Evolutionary conservation across 2,113 vertebrate species (phyloP), one percentile per base, ranked within the genome.

Genomic region (Neopipo cinnamomea): DNA sequence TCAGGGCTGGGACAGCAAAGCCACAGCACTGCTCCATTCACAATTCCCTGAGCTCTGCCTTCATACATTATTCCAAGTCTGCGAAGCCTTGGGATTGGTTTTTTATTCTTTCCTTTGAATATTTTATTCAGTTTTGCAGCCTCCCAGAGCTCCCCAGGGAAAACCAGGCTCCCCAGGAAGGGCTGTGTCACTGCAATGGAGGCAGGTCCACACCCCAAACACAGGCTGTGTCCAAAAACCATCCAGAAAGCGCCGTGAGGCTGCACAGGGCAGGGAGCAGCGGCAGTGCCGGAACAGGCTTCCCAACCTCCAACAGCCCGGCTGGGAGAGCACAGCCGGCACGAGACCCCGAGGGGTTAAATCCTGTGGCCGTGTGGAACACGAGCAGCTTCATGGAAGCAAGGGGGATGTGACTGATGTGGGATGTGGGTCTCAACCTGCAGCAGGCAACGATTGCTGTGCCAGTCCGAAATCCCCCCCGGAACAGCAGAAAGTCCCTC

Each of bases 211-310:
- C 53, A 8, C 25, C 71, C 88, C 63, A 47, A 67, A 55, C 17
- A 79, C 1, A 3, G 79, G 53, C 46, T 12, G 12, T 7, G 5
- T 33, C 62, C 71, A 30, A 41, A 80, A 55, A 35, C 23, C 4
- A 14, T 11, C 1, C 1, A 0, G 41, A 13, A 42, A 90, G 71
- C 39, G 33, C 4, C 0, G 0, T 28, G 53, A 56, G 4, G 28
- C 85, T 46, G 55, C 49, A 44, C 52, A 14, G 6, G 71, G 67
- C 82, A 49, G 41, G 44, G 68, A 85, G 75, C 44, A 5, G 70
- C 1, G 0, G 22, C 0, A 0, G 55, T 7, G 78, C 59, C 0
- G 0, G 39, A 61, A 44, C 17, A 3, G 2, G 0, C 37, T 44
- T 14, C 59, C 13, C 2, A 0, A 72, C 41, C 71, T 63, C 89